Base-by-base conservation (phyloP, 2,113 vertebrate genomes). In the Upupa epops region DNA sequence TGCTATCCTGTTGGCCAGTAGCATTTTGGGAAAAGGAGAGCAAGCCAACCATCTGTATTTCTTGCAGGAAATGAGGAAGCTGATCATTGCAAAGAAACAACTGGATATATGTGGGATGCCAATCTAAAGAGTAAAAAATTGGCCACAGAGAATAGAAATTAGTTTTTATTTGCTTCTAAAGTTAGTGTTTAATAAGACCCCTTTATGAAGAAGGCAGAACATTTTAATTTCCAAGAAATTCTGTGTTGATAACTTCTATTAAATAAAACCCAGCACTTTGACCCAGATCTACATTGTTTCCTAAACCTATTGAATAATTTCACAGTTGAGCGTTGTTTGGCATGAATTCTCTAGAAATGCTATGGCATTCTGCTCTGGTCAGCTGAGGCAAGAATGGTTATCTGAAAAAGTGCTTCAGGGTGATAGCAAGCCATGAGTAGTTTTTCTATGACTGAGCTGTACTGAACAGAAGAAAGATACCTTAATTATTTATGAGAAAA, bases 251-350 rank as follows among this genome's bases (percentile, higher is more conserved):
- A 46, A 76, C 22, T 65, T 60, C 21, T 86, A 9, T 63, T 21
- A 66, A 76, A 76, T 70, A 56, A 86, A 90, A 42, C 28, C 8
- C n/a, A 83, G 31, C 20, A 61, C 45, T 91, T 76, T 90, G 68
- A 17, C 68, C 26, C 19, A 26, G 49, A 51, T 72, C 32, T 63
- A 2, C 9, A 40, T 77, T 81, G 20, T 90, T 95, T 94, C 64
- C 75, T 88, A 86, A 85, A 83, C 77, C 51, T 64, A 45, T 79
- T 81, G 49, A 70, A 74, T 86, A 82, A 94, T 92, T 86, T 93
- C 86, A 88, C 26, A 72, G 49, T 55, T 84, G 63, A 84, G 82
- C 81, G 32, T 29, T 88, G 36, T 86, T 72, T 25, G 75, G 63
- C 9, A 0, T 29, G n/a, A 22, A 65, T 83, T 73, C 69, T 86